Base-by-base conservation (phyloP, 2,888 invertebrate species). In the Chorisops tibialis region DNA sequence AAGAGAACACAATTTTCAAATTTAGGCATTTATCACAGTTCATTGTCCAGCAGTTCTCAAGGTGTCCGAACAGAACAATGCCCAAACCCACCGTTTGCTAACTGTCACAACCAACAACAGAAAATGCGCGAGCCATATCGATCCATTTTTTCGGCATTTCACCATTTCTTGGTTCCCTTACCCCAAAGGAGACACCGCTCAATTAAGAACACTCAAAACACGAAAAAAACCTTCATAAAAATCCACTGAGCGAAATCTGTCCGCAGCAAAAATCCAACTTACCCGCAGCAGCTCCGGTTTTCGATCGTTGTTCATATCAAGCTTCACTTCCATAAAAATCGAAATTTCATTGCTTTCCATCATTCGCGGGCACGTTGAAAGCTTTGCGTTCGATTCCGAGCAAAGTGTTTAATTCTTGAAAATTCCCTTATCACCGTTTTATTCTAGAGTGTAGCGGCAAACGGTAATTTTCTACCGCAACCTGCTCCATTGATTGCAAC, bases 291-390 rank as follows among this genome's bases (percentile, higher is more conserved):
- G 72, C 47, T 75, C 73, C 45, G 74, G 68, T 56, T 74, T 75
- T 67, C 75, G 75, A 65, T 75, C 76, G 62, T 74, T 72, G 62
- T 74, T 72, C 60, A 78, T 74, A 67, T 78, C 77, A 64, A 79
- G 65, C 67, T 78, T 78, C 21, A 74, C 76, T 67, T 78, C 77
- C 74, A 78, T 72, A 62, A 70, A 71, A 74, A 75, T 75, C 2
- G 72, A 73, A 59, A 77, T 76, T 65, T 78, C 75, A 65, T 77
- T 78, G 63, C 68, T 73, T 39, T 77, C 77, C 77, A 77, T 77
- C 9, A 21, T 9, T 39, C 9, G 50, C 18, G 47, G 14, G 18
- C 14, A 12, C 4, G 7, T 47, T 16, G 14, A 9, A 18, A 9
- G 5, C 5, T 14, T 43, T 14, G 6, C 11, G 43, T 43, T 43